Evolutionary conservation across 2,888 invertebrate genomes (phyloP).

Genomic region (Eupeodes latifasciatus): DNA sequence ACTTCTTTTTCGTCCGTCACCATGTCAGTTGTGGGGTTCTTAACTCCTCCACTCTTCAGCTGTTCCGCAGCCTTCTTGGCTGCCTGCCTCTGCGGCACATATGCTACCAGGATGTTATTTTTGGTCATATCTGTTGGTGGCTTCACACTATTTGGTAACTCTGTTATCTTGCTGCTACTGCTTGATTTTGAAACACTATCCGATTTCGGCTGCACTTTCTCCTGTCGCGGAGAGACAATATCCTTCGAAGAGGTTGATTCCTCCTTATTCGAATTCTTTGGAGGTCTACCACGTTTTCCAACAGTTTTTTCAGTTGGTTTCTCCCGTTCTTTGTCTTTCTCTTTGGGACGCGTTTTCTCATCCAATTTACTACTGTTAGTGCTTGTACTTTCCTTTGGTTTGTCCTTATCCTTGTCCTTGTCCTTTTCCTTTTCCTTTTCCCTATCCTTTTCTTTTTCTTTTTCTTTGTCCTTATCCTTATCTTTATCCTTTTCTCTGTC

Average conservation of each 20-base stretch:
- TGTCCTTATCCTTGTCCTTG: background rate
- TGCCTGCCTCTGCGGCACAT: constrained; percentile 95
- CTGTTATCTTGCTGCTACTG: constrained; percentile 76
- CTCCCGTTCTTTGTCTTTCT: constrained; percentile 31
- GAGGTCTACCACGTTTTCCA: constrained; percentile 83
- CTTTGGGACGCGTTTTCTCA: constrained; percentile 84
- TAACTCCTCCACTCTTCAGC: constrained; percentile 91
- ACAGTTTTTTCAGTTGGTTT: constrained; percentile 78
- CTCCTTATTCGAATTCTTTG: constrained; percentile 78
- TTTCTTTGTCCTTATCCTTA: constrained; percentile 75
- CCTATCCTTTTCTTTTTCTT: constrained; percentile 60
- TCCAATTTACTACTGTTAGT: constrained; percentile 74
- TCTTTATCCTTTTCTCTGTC: constrained; percentile 74
- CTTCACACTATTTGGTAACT: constrained; percentile 64
- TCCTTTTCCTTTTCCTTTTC: constrained; percentile 57
- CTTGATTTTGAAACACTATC: constrained; percentile 80
- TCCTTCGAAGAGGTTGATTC: constrained; percentile 58
- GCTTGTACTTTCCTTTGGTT: constrained; percentile 74
- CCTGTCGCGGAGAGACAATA: constrained; percentile 71
- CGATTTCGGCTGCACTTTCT: constrained; percentile 70
- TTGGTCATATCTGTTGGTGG: constrained; percentile 77
- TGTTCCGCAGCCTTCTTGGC: constrained; percentile 96
- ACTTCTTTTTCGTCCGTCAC: constrained; percentile 79
- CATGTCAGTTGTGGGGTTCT: constrained; percentile 57
- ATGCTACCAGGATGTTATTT: constrained; percentile 88